Evolutionary conservation across 2,113 vertebrate genomes (phyloP).

Genomic region (Antechinus stuartii): DNA sequence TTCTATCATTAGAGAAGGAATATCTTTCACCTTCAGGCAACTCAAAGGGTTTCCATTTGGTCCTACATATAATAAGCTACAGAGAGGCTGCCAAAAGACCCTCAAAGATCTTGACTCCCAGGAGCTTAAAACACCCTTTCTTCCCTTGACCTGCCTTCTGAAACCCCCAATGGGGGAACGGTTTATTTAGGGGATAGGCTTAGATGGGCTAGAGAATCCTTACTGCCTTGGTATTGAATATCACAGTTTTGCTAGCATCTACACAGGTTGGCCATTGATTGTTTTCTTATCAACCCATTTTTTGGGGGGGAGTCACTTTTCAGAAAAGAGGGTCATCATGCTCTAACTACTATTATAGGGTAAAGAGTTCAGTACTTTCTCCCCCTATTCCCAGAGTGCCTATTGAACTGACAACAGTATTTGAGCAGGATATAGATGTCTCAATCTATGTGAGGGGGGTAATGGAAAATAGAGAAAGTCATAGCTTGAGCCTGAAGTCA

Average conservation of each 20-base stretch:
- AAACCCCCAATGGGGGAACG: too few relatives aligned
- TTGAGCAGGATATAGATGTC: neutral
- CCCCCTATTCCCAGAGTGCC: neutral
- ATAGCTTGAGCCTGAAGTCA: neutral
- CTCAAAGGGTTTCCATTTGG: neutral
- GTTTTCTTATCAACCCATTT: neutral
- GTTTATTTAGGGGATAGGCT: neutral
- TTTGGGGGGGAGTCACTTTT: neutral
- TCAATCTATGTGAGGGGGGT: neutral
- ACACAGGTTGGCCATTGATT: neutral
- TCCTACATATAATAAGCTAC: neutral
- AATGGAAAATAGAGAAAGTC: neutral
- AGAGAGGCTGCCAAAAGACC: neutral
- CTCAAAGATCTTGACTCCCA: neutral
- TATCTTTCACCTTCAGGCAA: neutral
- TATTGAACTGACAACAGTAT: neutral
- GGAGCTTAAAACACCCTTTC: neutral
- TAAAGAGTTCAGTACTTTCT: neutral
- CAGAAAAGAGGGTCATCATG: neutral
- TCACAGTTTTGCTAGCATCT: neutral
- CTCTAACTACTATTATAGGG: neutral
- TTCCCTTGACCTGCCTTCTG: neutral
- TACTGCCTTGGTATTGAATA: neutral
- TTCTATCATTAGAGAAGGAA: neutral
- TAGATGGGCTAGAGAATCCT: neutral